A percentile compares a stretch with the other conserved stretches of the same genome.
phyloP scores from a whole-genome alignment of 2,113 vertebrate genomes.

The Alouatta palliata region DNA sequence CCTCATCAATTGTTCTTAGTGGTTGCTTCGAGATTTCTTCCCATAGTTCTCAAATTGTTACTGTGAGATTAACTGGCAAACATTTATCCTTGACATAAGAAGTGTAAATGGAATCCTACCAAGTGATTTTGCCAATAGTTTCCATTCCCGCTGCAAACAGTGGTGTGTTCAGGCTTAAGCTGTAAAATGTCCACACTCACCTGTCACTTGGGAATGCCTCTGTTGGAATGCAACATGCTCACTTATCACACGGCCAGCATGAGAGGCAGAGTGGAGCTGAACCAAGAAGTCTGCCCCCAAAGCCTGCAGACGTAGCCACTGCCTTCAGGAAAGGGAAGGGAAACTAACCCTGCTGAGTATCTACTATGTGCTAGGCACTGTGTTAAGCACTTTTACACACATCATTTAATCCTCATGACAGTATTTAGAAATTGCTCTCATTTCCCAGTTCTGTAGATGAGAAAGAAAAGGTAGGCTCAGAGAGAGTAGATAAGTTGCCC shows the following conservation, averaged over 20 bases:
- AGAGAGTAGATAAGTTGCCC: neutral
- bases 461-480: neutral
- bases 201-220: neutral
- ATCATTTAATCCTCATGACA: neutral
- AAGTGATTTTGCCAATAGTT: neutral
- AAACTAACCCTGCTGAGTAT: neutral
- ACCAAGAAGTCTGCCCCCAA: neutral
- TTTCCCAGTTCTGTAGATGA: neutral
- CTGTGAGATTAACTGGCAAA: slow-evolving; percentile 23
- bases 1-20: neutral
- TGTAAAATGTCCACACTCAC: neutral
- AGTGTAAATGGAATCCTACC: neutral
- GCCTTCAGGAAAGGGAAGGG: neutral
- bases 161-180: neutral
- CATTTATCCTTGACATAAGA: neutral
- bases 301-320: neutral
- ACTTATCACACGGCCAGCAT: neutral
- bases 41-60: neutral
- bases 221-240: neutral
- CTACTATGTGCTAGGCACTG: neutral
- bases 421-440: neutral
- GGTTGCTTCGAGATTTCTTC: neutral
- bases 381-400: neutral
- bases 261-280: neutral
- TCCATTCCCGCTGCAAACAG: neutral